A percentile compares a stretch with the other conserved stretches of the same genome.
Conservation (phyloP, 2,113 vertebrate genomes). For the Rhegmatorhina hoffmannsi region DNA sequence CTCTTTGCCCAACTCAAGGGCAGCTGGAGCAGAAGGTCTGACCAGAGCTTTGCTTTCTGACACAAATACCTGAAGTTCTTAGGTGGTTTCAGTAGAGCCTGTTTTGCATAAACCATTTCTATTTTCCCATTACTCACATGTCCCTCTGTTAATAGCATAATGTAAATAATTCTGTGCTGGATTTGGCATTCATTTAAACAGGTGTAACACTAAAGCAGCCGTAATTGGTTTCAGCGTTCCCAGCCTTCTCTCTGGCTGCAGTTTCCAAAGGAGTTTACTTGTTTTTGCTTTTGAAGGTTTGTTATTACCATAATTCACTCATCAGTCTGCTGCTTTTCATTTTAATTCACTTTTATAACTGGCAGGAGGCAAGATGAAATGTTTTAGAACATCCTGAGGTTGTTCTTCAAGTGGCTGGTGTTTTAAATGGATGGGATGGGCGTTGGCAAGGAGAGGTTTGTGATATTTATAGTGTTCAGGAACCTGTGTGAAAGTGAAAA, state of each 20-base stretch:
- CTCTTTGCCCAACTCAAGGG: rapidly evolving
- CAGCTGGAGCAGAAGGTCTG: background rate
- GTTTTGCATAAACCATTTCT: slow-evolving; percentile 49
- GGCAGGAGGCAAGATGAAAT: background rate
- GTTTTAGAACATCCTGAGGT: background rate
- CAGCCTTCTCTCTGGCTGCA: background rate
- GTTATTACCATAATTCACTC: slow-evolving; percentile 23
- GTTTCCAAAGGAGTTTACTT: slow-evolving; percentile 42
- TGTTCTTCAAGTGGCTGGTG: background rate
- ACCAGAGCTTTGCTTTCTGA: background rate
- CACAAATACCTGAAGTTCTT: background rate
- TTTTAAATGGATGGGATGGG: background rate
- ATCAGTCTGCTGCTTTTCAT: slow-evolving; percentile 9
- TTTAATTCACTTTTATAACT: background rate
- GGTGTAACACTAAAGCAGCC: slow-evolving; percentile 37
- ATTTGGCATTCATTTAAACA: slow-evolving; percentile 55
- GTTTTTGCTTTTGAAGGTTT: background rate
- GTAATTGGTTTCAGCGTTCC: slow-evolving; percentile 46
- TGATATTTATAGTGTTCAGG: slow-evolving; percentile 29
- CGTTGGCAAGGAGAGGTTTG: background rate
- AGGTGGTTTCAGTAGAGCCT: slow-evolving; percentile 18
- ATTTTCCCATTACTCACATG: slow-evolving; percentile 54
- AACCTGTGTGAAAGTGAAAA: slow-evolving; percentile 28
- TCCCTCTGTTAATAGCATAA: slow-evolving; percentile 49
- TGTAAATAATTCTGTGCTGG: slow-evolving; percentile 42